Base-by-base conservation (phyloP, 1,140 invertebrate species). In the Anoplolepis gracilipes region DNA sequence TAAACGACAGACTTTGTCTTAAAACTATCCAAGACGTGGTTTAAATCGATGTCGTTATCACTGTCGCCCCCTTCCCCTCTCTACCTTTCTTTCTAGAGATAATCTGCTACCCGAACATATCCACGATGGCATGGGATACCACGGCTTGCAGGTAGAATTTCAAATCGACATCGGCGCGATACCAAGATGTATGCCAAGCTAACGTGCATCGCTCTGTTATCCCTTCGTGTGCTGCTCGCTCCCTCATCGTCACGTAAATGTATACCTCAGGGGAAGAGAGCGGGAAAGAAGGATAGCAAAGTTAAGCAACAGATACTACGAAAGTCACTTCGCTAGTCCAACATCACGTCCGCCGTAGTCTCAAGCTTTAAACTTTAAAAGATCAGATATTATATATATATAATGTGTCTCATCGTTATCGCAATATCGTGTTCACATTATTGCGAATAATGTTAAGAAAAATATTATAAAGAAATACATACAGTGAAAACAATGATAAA, bases 131-230 rank as follows among this genome's bases (percentile, higher is more conserved):
- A 25, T 30, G 73, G 11, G 22, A 67, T 57, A 19, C 42, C 64
- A n/a, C 42, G 77, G 49, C 25, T 81, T 28, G 65, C 78, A 72
- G 39, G 59, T 81, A 53, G 67, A 82, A 82, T 82, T 82, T 36
- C 49, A 61, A 81, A 82, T 82, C 53, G 53, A 7, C 53, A 59
- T 42, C 36, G 33, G 25, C 30, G 30, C 49, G 33, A n/a, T 19
- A 42, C 61, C 4, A 33, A 6, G 30, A 67, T 42, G 13, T 49
- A n/a, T 62, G 55, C 53, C 53, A 33, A 81, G 19, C 36, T 36
- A 36, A 30, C 46, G 36, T 72, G 78, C 53, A 46, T 42, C 36
- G 25, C 36, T 70, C 36, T 46, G 67, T 82, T 82, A 72, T 82
- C 78, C n/a, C 46, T 16, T 0, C 10, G 19, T 59, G 25, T 30